Base-by-base conservation (phyloP, 2,113 vertebrate species). In the Salvelinus alpinus region DNA sequence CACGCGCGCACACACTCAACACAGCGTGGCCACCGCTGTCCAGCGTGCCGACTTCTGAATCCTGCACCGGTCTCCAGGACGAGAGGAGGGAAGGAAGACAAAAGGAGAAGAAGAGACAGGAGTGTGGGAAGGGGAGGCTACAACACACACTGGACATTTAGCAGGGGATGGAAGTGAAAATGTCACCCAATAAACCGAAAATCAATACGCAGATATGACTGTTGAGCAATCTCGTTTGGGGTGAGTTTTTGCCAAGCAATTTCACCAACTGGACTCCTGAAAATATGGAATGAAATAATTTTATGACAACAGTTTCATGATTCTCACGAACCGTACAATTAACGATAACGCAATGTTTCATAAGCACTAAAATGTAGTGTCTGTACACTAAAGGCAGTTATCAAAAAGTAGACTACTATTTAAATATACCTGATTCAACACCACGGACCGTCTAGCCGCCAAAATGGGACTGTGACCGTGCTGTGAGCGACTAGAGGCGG, bases 381-480 rank as follows among this genome's bases (percentile, higher is more conserved):
- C 78, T 74, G 87, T 84, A 89, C 83, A 73, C 72, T 74, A 62
- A 70, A 80, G 77, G 84, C 78, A 78, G 60, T 24, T 77, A 74
- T 60, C 5, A 60, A 64, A 74, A 75, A 66, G 67, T 48, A 70
- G 8, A 44, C 9, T 44, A 11, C 8, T 44, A 44, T 44, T 44
- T 44, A 44, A 3, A 44, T 76, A 74, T 75, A 44, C 34, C 77
- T 86, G 78, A 88, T 76, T 74, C 84, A 86, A 84, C 78, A 88
- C 73, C 84, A 73, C 87, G 84, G 82, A 88, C 65, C 75, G 74
- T 71, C 76, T 31, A 76, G 76, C 85, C 90, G 90, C 85, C 88
- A 89, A 78, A 72, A 92, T 92, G 90, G 85, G 88, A 84, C 92
- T 92, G 91, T 92, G 92, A 92, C 85, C 88, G 90, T 87, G 88